These are phyloP conservation scores for Hassar affinis DNA, from an alignment of 2,113 vertebrate genomes.

Conservation along the genomic window DNA sequence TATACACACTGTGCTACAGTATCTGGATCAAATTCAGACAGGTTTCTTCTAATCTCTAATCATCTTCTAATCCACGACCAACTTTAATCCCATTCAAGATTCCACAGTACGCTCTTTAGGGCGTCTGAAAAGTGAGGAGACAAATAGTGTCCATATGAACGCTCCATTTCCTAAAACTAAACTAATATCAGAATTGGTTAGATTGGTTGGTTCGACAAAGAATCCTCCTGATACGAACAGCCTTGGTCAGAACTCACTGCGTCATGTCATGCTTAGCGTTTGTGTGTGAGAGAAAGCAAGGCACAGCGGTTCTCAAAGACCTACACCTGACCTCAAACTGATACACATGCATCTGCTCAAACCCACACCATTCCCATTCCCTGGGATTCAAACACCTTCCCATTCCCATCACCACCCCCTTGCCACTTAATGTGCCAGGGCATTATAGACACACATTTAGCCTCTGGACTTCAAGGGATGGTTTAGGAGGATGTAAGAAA, in stretches of 20 bases:
- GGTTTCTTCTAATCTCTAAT: too few species aligned
- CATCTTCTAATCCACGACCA: too few species aligned
- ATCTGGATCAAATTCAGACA: too few species aligned
- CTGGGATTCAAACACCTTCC: too few species aligned
- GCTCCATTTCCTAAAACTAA: not conserved
- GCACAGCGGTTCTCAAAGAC: conserved; percentile 6
- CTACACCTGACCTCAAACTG: conserved; percentile 40
- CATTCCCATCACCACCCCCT: not conserved
- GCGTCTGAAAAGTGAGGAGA: not conserved
- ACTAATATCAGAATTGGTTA: not conserved
- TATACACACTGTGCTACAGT: too few species aligned
- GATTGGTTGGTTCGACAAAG: not conserved
- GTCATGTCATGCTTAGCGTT: not conserved
- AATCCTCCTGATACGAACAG: not conserved
- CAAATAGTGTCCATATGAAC: not conserved
- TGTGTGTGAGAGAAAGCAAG: not conserved
- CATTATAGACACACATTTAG: not conserved
- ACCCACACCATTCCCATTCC: conserved; percentile 7
- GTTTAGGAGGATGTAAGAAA: not conserved
- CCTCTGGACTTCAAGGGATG: too few species aligned
- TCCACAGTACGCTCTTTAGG: not conserved
- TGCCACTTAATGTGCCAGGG: not conserved
- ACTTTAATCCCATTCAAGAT: not conserved
- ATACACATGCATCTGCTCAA: conserved; percentile 31
- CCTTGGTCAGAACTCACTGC: not conserved